Evolutionary conservation across 2,888 invertebrate genomes (phyloP).

Genomic region (Philereme vetulata): DNA sequence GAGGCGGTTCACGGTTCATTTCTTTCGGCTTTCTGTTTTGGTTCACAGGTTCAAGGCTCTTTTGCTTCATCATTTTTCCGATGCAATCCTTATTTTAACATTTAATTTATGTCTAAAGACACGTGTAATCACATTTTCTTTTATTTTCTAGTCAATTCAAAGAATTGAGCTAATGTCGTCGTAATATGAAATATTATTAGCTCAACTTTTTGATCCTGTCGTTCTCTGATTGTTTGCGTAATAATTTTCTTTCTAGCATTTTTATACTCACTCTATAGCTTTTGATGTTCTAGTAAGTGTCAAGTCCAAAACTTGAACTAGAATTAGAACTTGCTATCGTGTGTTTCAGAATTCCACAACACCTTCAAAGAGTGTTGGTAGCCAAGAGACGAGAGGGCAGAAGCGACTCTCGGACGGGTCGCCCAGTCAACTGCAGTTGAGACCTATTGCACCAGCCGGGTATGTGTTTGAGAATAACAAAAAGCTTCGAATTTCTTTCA

Average conservation of each 20-base stretch:
- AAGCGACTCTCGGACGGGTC: slow-evolving; percentile 76
- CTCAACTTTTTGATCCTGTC: slow-evolving; percentile 9
- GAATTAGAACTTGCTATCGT: not conserved
- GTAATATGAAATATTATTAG: not conserved
- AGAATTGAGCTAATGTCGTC: slow-evolving; percentile 3
- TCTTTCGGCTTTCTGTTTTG: slow-evolving; percentile 37
- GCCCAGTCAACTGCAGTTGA: slow-evolving; percentile 72
- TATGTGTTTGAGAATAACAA: slow-evolving; percentile 47
- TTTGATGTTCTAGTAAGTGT: not conserved
- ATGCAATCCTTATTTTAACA: slow-evolving; percentile 12
- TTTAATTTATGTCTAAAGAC: slow-evolving; percentile 6
- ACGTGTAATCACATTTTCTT: slow-evolving; percentile 7
- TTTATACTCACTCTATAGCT: slow-evolving; percentile 22
- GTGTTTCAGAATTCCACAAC: slow-evolving; percentile 64
- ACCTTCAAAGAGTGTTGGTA: slow-evolving; percentile 61
- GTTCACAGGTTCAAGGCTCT: slow-evolving; percentile 35
- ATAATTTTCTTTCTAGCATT: slow-evolving; percentile 20
- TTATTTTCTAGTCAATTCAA: slow-evolving; percentile 5
- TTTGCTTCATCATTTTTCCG: slow-evolving; percentile 30
- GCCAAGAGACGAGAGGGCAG: slow-evolving; percentile 69
- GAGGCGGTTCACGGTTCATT: slow-evolving; percentile 44
- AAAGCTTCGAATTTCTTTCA: not conserved
- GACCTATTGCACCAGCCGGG: slow-evolving; percentile 79
- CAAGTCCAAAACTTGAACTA: not conserved
- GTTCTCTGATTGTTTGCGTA: slow-evolving; percentile 11